These are phyloP conservation scores for Branchellion lobata DNA, from an alignment of 2,888 invertebrate species.

Conservation along the genomic window DNA sequence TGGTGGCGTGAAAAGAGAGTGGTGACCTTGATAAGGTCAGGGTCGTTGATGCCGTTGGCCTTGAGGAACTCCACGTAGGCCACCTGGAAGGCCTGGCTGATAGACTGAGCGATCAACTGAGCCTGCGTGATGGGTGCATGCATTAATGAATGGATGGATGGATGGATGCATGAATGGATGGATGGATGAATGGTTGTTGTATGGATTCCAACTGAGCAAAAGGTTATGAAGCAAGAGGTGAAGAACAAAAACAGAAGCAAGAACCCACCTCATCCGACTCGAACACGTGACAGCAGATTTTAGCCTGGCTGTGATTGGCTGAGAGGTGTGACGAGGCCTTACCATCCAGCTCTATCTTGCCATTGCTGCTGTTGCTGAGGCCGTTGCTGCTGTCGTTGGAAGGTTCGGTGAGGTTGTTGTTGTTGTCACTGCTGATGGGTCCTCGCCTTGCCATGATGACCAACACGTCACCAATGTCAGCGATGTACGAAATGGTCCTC, in stretches of 20 bases:
- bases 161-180: no score
- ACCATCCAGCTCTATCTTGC: not conserved
- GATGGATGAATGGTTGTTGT: no score
- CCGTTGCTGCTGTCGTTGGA: not conserved
- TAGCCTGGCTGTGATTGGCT: constrained; percentile 63
- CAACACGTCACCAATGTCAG: constrained; percentile 96
- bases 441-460: constrained; percentile 95
- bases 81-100: constrained; percentile 97
- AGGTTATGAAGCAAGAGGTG: not conserved
- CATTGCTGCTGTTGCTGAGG: constrained; percentile 4
- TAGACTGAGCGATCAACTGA: constrained; percentile 98
- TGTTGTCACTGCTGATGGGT: constrained; percentile 65
- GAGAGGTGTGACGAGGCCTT: constrained; percentile 46
- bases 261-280: constrained; percentile 87
- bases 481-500: constrained; percentile 97
- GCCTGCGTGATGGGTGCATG: constrained; percentile 72
- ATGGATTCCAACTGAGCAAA: not conserved
- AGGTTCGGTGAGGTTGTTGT: constrained; percentile 52
- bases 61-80: constrained; percentile 99
- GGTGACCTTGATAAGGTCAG: constrained; percentile 87
- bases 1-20: no score
- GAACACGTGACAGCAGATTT: constrained; percentile 99
- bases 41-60: constrained; percentile 99
- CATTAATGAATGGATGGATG: no score
- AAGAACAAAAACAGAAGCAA: not conserved